These are phyloP conservation scores for Numenius phaeopus DNA, from an alignment of 2,797 vertebrate species.

Conservation along the genomic window DNA sequence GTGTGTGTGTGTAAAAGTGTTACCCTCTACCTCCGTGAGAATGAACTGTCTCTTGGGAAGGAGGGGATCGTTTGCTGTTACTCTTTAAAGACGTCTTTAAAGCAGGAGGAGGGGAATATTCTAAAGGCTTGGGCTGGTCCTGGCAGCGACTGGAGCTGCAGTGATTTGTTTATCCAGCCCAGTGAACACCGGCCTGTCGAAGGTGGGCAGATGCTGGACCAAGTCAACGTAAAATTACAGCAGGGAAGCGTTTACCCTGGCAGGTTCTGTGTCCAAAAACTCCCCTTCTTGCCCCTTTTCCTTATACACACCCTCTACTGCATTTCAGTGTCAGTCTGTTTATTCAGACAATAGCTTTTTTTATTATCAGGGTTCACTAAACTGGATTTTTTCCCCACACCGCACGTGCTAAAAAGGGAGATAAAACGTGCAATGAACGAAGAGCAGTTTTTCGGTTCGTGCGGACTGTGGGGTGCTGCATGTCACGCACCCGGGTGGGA, in stretches of 20 bases:
- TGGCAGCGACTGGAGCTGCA: neutral
- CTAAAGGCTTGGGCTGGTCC: neutral
- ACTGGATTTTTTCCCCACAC: neutral
- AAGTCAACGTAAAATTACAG: neutral
- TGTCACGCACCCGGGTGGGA: neutral
- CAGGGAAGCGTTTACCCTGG: neutral
- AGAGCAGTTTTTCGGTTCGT: neutral
- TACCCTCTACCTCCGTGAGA: neutral
- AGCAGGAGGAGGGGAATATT: neutral
- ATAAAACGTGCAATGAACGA: neutral
- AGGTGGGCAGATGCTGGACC: neutral
- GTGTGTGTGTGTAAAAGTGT: neutral
- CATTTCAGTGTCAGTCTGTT: neutral
- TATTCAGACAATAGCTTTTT: neutral
- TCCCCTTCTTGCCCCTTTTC: neutral
- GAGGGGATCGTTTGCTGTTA: neutral
- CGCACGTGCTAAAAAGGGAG: neutral
- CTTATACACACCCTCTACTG: neutral
- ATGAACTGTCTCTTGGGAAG: neutral
- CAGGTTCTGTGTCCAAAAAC: neutral
- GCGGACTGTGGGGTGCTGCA: neutral
- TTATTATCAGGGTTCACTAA: neutral
- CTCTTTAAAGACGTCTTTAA: neutral
- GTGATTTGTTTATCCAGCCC: neutral
- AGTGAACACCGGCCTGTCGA: neutral